Base-by-base conservation (phyloP, 2,888 invertebrate species). In the Harpalus rubripes region DNA sequence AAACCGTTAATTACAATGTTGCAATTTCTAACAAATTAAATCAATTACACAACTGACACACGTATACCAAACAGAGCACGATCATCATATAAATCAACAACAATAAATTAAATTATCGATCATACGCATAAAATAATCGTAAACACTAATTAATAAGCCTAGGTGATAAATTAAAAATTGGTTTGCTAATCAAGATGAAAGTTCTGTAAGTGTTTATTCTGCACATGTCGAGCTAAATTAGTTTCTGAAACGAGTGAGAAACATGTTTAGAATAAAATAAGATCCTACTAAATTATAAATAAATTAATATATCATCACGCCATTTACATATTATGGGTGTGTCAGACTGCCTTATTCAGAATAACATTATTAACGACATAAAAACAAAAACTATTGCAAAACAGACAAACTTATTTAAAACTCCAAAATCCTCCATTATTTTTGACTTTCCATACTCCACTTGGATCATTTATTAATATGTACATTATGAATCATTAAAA, bases 1-100 rank as follows among this genome's bases (percentile, higher is more conserved):
- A 32, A 59, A 15, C 32, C 32, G 68, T 26, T 12, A 68, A 68
- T 39, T 15, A 32, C 26, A 15, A 39, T 59, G 59, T 59, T 59
- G 68, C 26, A 68, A 68, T n/a, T 39, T 68, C 22, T 68, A 32
- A 32, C 12, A 12, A 65, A 32, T 65, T 65, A 65, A 32, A 32
- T 32, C 68, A 68, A 68, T 68, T 68, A 68, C 32, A 32, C 32
- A 68, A 39, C 7, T 68, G 68, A 63, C 63, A 32, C 26, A 63
- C 32, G 32, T 32, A 32, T 16, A 16, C 16, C 12, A 68, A 68
- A 32, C 32, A 68, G 15, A 32, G 12, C n/a, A 15, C 41, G 68
- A 68, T 68, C 26, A 68, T 68, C 12, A 39, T 32, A 68, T 68
- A 68, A 68, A 68, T 68, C 68, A 68, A 68, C 32, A 68, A 39